Evolutionary conservation across 2,888 invertebrate genomes (phyloP).

Genomic region (Athalia circularis): DNA sequence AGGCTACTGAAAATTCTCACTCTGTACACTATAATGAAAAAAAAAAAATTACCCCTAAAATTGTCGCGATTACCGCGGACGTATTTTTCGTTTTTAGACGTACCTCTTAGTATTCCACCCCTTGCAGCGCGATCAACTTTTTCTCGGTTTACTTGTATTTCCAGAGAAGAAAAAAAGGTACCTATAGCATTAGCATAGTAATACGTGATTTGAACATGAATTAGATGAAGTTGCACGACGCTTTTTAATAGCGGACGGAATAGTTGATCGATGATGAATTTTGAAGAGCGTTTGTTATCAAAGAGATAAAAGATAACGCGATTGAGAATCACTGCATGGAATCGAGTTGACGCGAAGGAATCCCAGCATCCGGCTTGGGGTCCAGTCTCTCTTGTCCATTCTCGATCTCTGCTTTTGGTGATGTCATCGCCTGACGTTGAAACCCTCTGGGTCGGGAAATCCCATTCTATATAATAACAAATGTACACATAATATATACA

Average conservation of each 20-base stretch:
- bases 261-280: too few species aligned
- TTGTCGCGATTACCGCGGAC: too few species aligned
- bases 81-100: too few species aligned
- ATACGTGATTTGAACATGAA: not conserved
- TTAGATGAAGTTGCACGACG: too few species aligned
- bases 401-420: slow-evolving; percentile 30
- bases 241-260: too few species aligned
- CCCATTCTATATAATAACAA: not conserved
- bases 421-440: slow-evolving; percentile 21
- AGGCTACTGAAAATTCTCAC: not conserved
- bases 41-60: not conserved
- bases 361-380: slow-evolving; percentile 37
- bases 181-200: not conserved
- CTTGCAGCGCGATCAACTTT: too few species aligned
- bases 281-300: not conserved
- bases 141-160: not conserved
- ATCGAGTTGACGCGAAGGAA: slow-evolving; percentile 9
- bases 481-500: too few species aligned
- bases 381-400: slow-evolving; percentile 34
- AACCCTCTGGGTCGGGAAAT: slow-evolving; percentile 30
- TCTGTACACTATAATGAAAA: not conserved
- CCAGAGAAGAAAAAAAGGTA: not conserved
- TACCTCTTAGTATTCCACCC: too few species aligned
- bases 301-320: not conserved
- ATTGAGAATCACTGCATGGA: slow-evolving; percentile 26